phyloP scores from a whole-genome alignment of 2,113 vertebrate species.

The Macquaria australasica region DNA sequence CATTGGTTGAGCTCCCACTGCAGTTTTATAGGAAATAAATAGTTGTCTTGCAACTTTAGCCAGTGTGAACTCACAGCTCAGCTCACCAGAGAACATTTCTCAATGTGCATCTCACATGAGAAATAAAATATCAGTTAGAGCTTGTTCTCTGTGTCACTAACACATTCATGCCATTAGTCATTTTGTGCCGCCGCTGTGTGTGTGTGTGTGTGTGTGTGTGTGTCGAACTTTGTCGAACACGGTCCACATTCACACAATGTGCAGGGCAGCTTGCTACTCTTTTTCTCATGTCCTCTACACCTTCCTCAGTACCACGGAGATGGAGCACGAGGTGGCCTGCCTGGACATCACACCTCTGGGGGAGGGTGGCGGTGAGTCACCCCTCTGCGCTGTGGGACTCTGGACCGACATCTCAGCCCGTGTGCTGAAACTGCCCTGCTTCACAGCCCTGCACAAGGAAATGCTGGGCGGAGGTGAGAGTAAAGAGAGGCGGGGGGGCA shows the following conservation, averaged over 20 bases:
- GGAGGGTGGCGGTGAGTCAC: constrained; percentile 90
- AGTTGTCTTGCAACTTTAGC: neutral
- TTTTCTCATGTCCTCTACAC: constrained; percentile 13
- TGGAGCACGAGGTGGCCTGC: constrained; percentile 99
- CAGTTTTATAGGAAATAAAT: neutral
- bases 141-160: neutral
- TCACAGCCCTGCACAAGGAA: constrained; percentile 96
- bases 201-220: neutral
- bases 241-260: neutral
- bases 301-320: constrained; percentile 90
- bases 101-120: constrained; percentile 14
- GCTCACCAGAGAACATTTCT: constrained; percentile 14
- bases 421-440: constrained; percentile 94
- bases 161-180: neutral
- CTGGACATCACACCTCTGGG: constrained; percentile 97
- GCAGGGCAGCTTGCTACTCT: neutral
- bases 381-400: constrained; percentile 95
- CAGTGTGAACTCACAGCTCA: constrained; percentile 2
- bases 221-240: neutral
- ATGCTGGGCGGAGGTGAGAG: constrained; percentile 97
- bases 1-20: neutral
- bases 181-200: neutral
- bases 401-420: constrained; percentile 99
- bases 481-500: neutral
- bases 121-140: neutral